These are phyloP conservation scores for Elaphurus davidianus DNA, from an alignment of 2,113 vertebrate genomes.

Conservation along the genomic window DNA sequence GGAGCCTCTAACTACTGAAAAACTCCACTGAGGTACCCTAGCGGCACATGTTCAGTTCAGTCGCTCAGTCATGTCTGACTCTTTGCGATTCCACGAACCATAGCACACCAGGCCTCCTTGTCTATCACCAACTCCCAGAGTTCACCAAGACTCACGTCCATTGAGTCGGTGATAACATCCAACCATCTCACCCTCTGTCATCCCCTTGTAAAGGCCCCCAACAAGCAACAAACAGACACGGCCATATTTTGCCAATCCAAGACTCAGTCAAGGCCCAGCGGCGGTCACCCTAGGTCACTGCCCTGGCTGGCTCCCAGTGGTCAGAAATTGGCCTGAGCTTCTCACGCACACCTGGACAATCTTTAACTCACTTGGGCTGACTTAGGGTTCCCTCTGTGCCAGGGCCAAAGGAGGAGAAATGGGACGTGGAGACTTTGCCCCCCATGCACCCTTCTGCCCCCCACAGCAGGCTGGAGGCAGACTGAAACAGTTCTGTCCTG, in stretches of 20 bases:
- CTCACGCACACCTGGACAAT: slow-evolving; percentile 71
- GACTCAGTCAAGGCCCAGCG: neutral
- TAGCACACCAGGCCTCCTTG: neutral
- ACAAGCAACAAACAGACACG: neutral
- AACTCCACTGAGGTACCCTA: neutral
- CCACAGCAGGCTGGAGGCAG: neutral
- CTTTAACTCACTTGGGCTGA: slow-evolving; percentile 63
- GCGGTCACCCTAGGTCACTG: neutral
- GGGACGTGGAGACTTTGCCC: slow-evolving; percentile 23
- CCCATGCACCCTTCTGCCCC: neutral
- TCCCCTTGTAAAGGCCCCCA: neutral
- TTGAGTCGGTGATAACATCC: neutral
- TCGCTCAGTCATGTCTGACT: neutral
- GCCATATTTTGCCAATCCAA: neutral
- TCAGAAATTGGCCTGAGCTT: slow-evolving; percentile 28
- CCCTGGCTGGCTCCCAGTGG: neutral
- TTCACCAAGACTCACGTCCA: neutral
- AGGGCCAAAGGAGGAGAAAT: neutral
- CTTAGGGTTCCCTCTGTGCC: neutral
- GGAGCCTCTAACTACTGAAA: neutral
- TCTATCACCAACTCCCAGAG: neutral
- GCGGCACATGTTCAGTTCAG: neutral
- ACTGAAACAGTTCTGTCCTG: neutral
- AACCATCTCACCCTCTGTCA: neutral
- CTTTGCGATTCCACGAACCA: neutral